Conservation (phyloP, 2,113 vertebrate species). For the Centropus unirufus region DNA sequence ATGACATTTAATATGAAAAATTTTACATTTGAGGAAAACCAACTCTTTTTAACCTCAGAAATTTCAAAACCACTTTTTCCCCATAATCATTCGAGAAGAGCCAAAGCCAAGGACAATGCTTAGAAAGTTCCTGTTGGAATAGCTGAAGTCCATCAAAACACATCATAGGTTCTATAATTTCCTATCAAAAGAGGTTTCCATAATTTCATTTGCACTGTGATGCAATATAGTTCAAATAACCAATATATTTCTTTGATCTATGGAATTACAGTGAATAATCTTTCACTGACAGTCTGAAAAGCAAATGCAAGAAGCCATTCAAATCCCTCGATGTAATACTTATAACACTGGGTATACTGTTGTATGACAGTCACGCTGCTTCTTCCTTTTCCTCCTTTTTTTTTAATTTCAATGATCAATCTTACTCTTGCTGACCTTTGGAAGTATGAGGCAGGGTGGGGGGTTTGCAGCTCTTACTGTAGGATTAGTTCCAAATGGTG, state of each 20-base stretch:
- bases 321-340: not conserved
- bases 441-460: not conserved
- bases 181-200: not conserved
- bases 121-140: not conserved
- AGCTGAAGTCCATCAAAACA: not conserved
- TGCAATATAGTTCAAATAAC: not conserved
- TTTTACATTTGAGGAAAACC: not conserved
- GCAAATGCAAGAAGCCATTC: not conserved
- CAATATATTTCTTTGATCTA: not conserved
- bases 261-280: not conserved
- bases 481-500: conserved; percentile 33
- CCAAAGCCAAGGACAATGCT: not conserved
- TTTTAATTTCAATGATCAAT: not conserved
- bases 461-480: not conserved
- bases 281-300: not conserved
- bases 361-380: not conserved
- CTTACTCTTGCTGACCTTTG: not conserved
- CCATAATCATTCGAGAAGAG: not conserved
- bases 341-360: not conserved
- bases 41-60: not conserved
- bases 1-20: not conserved
- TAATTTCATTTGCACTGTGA: not conserved
- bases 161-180: not conserved
- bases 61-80: not conserved
- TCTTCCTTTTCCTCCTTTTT: not conserved